phyloP scores from a whole-genome alignment of 2,113 vertebrate species.

The Phrynosoma platyrhinos region DNA sequence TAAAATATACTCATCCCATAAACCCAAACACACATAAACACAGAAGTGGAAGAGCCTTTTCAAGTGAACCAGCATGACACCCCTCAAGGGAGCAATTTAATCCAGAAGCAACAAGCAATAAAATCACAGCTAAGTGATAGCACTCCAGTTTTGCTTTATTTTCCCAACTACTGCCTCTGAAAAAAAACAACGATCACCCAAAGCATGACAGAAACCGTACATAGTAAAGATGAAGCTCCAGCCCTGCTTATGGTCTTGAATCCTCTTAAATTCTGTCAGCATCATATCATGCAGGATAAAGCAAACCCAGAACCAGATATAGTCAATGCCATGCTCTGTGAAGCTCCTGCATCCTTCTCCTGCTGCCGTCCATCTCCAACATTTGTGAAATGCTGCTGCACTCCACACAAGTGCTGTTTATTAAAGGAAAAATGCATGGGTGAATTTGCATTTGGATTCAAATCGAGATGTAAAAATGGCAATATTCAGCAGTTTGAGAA shows the following conservation, averaged over 20 bases:
- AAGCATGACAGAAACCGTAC: constrained; percentile 6
- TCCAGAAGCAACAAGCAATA: constrained; percentile 29
- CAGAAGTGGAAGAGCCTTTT: constrained; percentile 35
- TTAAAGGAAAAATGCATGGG: constrained; percentile 61
- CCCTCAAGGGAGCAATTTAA: constrained; percentile 4
- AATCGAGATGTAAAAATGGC: constrained; percentile 24
- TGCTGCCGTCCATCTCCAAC: constrained; percentile 42
- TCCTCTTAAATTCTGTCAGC: constrained; percentile 24
- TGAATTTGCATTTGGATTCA: constrained; percentile 67
- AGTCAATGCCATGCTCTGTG: constrained; percentile 38
- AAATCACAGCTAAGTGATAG: not conserved
- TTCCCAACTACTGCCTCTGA: not conserved
- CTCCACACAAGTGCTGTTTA: constrained; percentile 63
- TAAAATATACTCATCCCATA: constrained; percentile 44
- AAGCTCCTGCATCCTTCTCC: constrained; percentile 33
- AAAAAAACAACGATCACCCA: constrained; percentile 23
- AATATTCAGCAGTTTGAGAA: constrained; percentile 49
- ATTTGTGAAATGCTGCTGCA: constrained; percentile 62
- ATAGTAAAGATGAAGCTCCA: constrained; percentile 25
- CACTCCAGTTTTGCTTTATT: not conserved
- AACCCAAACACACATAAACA: constrained; percentile 13
- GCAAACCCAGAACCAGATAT: constrained; percentile 45
- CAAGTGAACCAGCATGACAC: constrained; percentile 21
- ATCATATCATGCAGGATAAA: constrained; percentile 54
- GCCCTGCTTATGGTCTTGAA: constrained; percentile 32